Evolutionary conservation across 2,797 vertebrate genomes (phyloP).

Genomic region (Coregonus sp.): DNA sequence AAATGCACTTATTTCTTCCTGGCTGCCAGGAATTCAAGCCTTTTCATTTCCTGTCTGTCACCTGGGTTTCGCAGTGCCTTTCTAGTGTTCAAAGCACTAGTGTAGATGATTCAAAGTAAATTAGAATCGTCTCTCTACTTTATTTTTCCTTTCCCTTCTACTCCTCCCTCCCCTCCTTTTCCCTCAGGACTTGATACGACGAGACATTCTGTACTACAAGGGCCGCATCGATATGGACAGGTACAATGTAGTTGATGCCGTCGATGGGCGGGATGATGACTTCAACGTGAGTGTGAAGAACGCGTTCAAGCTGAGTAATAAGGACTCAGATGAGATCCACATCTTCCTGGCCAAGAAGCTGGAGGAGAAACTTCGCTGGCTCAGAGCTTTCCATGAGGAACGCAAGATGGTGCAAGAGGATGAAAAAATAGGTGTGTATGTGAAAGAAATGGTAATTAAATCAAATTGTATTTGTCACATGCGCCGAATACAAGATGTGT

Average conservation of each 20-base stretch:
- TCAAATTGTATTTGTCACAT: too few relatives aligned
- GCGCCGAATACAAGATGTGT: too few relatives aligned
- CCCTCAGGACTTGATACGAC: constrained; percentile 81
- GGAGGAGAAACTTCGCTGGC: constrained; percentile 87
- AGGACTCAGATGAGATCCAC: constrained; percentile 85
- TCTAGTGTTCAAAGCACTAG: not conserved
- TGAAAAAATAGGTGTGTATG: constrained; percentile 84
- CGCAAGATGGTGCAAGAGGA: constrained; percentile 90
- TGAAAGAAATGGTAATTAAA: not conserved
- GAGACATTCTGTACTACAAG: constrained; percentile 89
- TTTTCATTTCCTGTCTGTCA: too few relatives aligned
- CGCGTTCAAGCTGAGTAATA: constrained; percentile 87
- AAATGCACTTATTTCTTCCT: not conserved
- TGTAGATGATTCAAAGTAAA: not conserved
- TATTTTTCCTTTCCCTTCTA: not conserved
- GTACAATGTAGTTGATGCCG: constrained; percentile 81
- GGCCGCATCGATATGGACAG: constrained; percentile 89
- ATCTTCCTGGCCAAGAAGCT: constrained; percentile 87
- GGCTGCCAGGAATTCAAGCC: not conserved
- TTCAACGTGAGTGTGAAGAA: constrained; percentile 89
- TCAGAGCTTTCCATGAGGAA: constrained; percentile 87
- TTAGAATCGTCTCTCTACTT: not conserved
- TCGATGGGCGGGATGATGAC: constrained; percentile 86
- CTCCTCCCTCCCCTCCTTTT: not conserved
- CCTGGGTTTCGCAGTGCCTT: not conserved